Conservation (phyloP, 2,797 vertebrate genomes). For the Eremophila alpestris region DNA sequence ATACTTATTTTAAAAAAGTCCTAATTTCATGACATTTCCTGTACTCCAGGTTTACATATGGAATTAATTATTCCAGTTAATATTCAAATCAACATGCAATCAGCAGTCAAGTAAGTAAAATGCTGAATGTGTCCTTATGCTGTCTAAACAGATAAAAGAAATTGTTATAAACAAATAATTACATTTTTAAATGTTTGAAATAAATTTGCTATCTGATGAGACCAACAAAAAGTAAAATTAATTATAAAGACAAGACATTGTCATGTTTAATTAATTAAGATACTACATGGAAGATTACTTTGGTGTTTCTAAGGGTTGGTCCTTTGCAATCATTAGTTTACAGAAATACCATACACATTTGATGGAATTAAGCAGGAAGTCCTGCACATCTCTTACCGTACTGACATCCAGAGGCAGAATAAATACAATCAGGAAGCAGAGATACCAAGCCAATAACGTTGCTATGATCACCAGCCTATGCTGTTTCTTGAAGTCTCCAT, state of each 20-base stretch:
- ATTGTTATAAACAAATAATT: not conserved
- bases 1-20: not conserved
- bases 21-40: not conserved
- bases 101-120: not conserved
- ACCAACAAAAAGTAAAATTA: not conserved
- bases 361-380: not conserved
- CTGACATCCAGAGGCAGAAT: slow-evolving; percentile 95
- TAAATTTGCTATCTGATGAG: not conserved
- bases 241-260: not conserved
- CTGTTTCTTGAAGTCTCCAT: slow-evolving; percentile 95
- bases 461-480: slow-evolving; percentile 93
- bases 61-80: not conserved
- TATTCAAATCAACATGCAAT: not conserved
- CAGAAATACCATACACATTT: not conserved
- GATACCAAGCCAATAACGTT: slow-evolving; percentile 95
- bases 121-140: not conserved
- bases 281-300: not conserved
- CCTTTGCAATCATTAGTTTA: not conserved
- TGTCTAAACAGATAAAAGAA: not conserved
- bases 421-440: slow-evolving; percentile 97
- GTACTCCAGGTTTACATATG: not conserved
- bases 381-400: slow-evolving; percentile 81
- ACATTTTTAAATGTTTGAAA: not conserved
- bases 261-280: not conserved
- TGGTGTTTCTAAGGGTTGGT: not conserved